Base-by-base conservation (phyloP, 2,888 invertebrate genomes). In the Eupithecia exiguata region DNA sequence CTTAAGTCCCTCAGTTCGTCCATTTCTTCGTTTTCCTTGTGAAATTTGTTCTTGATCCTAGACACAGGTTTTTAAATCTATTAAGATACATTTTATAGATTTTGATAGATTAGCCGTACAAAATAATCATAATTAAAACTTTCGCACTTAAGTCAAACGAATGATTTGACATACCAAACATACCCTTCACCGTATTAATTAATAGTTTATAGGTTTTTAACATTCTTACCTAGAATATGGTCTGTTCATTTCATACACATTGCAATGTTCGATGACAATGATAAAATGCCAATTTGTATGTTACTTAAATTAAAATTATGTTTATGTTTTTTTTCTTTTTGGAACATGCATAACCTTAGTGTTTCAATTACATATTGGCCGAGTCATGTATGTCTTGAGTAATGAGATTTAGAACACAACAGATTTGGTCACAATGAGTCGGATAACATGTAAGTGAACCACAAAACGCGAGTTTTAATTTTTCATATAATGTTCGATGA, bases 31-130 rank as follows among this genome's bases (percentile, higher is more conserved):
- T 78, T 79, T 40, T 82, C 78, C 69, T 80, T 81, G 72, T 79
- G 84, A 76, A 83, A 86, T 73, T 65, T 84, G 77, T 85, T 86
- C 84, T 88, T 88, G 73, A 90, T 84, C 91, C 91, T 91, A 87
- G 78, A 80, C 78, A 84, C 18, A 76, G 40, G 66, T 66, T 40
- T 65, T 18, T 71, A 84, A 80, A 88, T 87, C 77, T 62, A 76
- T 71, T 65, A 36, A 36, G 16, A n/a, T 65, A 63, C 18, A 35
- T 63, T 35, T 3, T n/a, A 16, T 18, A 7, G 30, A 18, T 30
- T 61, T 61, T 25, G 16, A 62, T 35, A 62, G 6, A 1, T 30
- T 61, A 35, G 18, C 25, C 6, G 25, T 61, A 18, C 4, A 0
- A 62, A 30, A 35, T 35, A 5, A 5, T 35, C 35, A 7, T 62